Base-by-base conservation (phyloP, 2,888 invertebrate species). In the Petrophora chlorosata region DNA sequence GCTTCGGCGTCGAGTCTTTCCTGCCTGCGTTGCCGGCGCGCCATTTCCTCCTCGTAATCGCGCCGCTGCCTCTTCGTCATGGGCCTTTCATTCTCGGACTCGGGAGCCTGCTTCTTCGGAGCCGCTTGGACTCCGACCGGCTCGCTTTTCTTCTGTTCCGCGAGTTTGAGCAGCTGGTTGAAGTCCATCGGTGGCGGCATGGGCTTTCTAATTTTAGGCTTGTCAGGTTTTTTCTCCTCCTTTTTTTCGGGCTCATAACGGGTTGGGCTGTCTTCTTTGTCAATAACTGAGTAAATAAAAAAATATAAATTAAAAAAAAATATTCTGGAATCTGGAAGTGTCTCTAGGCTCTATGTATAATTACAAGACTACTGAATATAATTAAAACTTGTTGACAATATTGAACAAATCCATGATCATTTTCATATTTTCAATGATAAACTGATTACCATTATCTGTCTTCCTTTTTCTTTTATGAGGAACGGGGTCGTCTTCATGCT, bases 51-150 rank as follows among this genome's bases (percentile, higher is more conserved):
- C 65, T 95, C 93, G 65, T 92, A 91, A 70, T 96, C 96, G 30
- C 91, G 90, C 68, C 92, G 95, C 70, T 97, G 96, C 61, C 93
- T 95, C 61, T 95, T 95, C 0, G 97, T 97, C 90, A 97, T 93
- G 7, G 94, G 89, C 29, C 95, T 91, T 59, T 95, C 96, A 0
- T 92, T 90, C 50, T 94, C 93, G 12, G 90, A 85, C 53, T 92
- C 90, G 48, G 93, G 76, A 0, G 64, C 56, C 5, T 48, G 60
- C 42, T 85, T 79, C 55, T 84, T 84, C 4, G 74, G 63, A 3
- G 53, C 74, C 4, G 73, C 67, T 16, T 16, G 25, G 2, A 26
- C 17, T 9, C 93, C 91, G 1, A 96, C 76, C 0, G 97, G 97
- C 72, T 96, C 95, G 74, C 93, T 92, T 59, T 96, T 96, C 72